phyloP scores from a whole-genome alignment of 2,113 vertebrate species.

The Lagopus muta region DNA sequence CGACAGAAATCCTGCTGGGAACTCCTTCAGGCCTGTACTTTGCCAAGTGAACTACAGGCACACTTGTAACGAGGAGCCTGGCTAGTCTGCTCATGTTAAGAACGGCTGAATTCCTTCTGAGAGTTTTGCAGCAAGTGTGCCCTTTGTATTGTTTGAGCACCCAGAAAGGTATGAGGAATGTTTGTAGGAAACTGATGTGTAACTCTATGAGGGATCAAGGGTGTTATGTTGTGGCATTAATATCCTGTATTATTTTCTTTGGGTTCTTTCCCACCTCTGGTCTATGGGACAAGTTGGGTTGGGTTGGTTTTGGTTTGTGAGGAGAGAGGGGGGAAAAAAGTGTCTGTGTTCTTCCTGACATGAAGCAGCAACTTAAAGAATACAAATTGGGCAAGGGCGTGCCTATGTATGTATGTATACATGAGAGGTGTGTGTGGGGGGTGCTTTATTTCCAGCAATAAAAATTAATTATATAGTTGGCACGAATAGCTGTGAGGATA shows the following conservation, averaged over 20 bases:
- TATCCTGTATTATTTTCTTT: slow-evolving; percentile 5
- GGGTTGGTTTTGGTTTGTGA: too few relatives aligned
- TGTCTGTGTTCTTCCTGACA: neutral
- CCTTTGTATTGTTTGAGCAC: neutral
- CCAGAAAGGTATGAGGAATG: neutral
- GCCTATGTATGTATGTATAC: neutral
- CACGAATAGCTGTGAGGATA: slow-evolving; percentile 72
- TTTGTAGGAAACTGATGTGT: neutral
- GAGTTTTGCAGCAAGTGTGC: neutral
- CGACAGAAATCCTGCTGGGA: neutral
- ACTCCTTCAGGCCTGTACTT: neutral
- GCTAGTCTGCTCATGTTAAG: neutral
- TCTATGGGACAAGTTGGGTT: neutral
- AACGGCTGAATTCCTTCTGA: neutral
- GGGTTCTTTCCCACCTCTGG: neutral
- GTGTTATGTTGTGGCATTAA: neutral
- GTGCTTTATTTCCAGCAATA: slow-evolving; percentile 67
- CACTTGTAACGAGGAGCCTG: neutral
- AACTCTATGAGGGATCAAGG: neutral
- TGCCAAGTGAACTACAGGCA: neutral
- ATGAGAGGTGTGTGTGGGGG: neutral
- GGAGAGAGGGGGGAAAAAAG: neutral
- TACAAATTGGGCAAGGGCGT: slow-evolving; percentile 44
- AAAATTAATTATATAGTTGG: slow-evolving; percentile 74
- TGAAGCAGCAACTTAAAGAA: slow-evolving; percentile 23